Conservation (phyloP, 2,888 invertebrate genomes). For the Graphium colonna region DNA sequence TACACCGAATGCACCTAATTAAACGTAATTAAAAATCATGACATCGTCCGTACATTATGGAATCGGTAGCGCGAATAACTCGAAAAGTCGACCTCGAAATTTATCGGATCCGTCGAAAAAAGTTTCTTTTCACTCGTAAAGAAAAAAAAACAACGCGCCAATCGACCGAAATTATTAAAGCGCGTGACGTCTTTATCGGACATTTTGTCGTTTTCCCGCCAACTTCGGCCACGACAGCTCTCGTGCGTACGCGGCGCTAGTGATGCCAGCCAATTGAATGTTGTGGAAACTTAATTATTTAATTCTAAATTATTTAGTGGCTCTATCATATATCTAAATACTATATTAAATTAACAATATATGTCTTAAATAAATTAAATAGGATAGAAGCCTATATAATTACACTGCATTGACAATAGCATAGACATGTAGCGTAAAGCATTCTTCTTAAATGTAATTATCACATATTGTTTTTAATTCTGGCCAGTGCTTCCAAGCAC, state of each 20-base stretch:
- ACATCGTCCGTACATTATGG: background rate
- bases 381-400: too few species aligned
- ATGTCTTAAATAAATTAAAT: too few species aligned
- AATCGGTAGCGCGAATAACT: conserved; percentile 14
- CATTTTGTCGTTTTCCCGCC: conserved; percentile 26
- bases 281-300: too few species aligned
- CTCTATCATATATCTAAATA: too few species aligned
- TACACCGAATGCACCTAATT: background rate
- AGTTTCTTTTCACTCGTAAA: conserved; percentile 42
- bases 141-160: conserved; percentile 29
- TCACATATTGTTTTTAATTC: too few species aligned
- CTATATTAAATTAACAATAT: too few species aligned
- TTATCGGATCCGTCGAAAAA: conserved; percentile 29
- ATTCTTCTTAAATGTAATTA: too few species aligned
- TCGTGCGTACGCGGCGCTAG: conserved; percentile 18
- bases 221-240: conserved; percentile 28
- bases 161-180: conserved; percentile 57
- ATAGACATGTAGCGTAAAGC: too few species aligned
- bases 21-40: background rate
- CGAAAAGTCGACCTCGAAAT: conserved; percentile 29
- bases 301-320: too few species aligned
- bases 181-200: conserved; percentile 69
- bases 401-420: too few species aligned
- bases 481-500: too few species aligned
- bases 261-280: conserved; percentile 15